Percentiles rank a stretch among this genome's conserved stretches.
phyloP scores from a whole-genome alignment of 2,888 invertebrate genomes.

The Luperina testacea region DNA sequence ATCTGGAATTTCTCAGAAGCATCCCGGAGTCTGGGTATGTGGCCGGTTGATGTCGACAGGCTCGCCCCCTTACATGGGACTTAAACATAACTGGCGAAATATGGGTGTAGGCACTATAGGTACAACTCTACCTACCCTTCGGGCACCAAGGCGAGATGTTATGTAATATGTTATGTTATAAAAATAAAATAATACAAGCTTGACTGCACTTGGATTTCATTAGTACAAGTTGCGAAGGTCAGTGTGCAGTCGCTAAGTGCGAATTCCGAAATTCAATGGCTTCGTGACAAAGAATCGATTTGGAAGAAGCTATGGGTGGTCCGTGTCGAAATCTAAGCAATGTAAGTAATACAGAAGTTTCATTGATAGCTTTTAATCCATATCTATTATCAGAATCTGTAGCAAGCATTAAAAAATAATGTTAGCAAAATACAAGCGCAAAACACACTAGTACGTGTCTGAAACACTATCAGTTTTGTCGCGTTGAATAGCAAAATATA shows the following conservation, averaged over 20 bases:
- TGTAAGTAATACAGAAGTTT: not conserved
- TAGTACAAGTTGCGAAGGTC: constrained; percentile 1
- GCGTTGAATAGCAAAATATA: not conserved
- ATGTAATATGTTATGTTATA: too few species aligned
- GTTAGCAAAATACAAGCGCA: not conserved
- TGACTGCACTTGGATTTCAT: not conserved
- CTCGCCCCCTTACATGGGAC: too few species aligned
- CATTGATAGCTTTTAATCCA: not conserved
- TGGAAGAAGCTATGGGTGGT: constrained; percentile 31
- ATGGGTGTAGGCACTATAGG: too few species aligned
- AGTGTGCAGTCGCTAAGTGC: not conserved
- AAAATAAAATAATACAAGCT: constrained; percentile 23
- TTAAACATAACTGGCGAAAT: too few species aligned
- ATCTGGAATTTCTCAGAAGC: too few species aligned
- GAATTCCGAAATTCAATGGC: constrained; percentile 21
- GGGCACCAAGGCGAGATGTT: too few species aligned
- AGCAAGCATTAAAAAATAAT: too few species aligned
- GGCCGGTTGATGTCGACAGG: too few species aligned
- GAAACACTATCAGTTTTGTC: not conserved
- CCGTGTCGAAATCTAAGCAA: not conserved
- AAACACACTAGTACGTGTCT: not conserved
- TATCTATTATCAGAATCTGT: not conserved
- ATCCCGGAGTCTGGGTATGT: too few species aligned
- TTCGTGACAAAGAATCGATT: constrained; percentile 18
- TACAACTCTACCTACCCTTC: too few species aligned